Conservation (phyloP, 1,140 invertebrate species). For the Calephelis nemesis region DNA sequence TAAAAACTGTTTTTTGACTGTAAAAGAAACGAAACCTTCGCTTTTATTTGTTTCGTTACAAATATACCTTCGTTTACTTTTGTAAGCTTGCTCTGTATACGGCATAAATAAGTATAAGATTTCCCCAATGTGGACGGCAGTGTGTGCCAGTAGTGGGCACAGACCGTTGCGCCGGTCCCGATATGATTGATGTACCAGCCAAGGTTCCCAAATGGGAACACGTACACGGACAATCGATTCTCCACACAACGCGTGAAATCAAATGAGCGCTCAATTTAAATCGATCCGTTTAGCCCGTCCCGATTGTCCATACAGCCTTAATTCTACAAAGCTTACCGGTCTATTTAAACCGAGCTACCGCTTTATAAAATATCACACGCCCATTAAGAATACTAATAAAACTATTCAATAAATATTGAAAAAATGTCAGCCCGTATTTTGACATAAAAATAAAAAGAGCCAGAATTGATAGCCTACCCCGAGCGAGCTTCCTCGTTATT, state of each 20-base stretch:
- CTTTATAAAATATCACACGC: slow-evolving; percentile 38
- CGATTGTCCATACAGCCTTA: slow-evolving; percentile 41
- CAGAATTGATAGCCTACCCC: slow-evolving; percentile 62
- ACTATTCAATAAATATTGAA: slow-evolving; percentile 33
- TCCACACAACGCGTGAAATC: slow-evolving; percentile 70
- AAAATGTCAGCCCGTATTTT: slow-evolving; percentile 62
- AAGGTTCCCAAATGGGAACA: slow-evolving; percentile 1
- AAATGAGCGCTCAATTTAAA: slow-evolving; percentile 50
- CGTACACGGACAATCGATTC: slow-evolving; percentile 61
- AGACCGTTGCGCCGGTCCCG: slow-evolving; percentile 24
- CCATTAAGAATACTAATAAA: slow-evolving; percentile 45
- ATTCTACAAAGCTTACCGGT: slow-evolving; percentile 26
- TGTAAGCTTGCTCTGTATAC: no score
- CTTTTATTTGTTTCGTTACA: no score
- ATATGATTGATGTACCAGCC: slow-evolving; percentile 12
- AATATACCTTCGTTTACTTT: no score
- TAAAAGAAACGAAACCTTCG: no score
- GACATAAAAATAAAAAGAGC: slow-evolving; percentile 54
- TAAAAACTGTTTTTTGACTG: no score
- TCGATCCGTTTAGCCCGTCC: slow-evolving; percentile 52
- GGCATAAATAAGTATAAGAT: no score
- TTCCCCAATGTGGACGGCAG: no score
- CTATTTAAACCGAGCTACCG: slow-evolving; percentile 31
- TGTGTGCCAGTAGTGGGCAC: slow-evolving; percentile 15
- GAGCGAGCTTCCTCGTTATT: slow-evolving; percentile 64